Conservation (phyloP, 1,140 invertebrate genomes). For the Caerostris extrusa region DNA sequence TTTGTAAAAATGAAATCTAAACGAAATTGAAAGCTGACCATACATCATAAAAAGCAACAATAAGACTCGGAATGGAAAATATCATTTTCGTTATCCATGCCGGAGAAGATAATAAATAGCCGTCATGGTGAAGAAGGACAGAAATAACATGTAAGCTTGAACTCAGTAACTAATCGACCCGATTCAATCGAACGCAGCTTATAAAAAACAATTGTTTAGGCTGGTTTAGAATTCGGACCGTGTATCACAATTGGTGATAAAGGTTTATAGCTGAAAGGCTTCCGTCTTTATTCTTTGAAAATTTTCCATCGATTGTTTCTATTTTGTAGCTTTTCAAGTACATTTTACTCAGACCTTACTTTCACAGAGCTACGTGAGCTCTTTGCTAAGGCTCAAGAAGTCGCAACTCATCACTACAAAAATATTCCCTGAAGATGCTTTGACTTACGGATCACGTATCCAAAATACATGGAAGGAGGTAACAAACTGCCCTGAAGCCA, state of each 20-base stretch:
- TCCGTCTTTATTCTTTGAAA: constrained; percentile 68
- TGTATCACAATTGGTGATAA: constrained; percentile 77
- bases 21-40: constrained; percentile 43
- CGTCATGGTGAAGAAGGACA: constrained; percentile 58
- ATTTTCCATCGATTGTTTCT: constrained; percentile 75
- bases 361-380: constrained; percentile 69
- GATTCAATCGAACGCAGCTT: constrained; percentile 63
- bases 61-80: constrained; percentile 48
- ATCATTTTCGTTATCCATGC: constrained; percentile 54
- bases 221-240: constrained; percentile 73
- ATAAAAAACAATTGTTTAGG: constrained; percentile 75
- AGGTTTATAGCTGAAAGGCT: constrained; percentile 76
- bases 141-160: constrained; percentile 66
- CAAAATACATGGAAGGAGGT: constrained; percentile 72
- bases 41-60: constrained; percentile 59
- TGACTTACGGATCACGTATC: constrained; percentile 73
- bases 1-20: constrained; percentile 62
- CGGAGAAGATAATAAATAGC: constrained; percentile 67
- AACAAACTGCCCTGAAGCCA: constrained; percentile 62
- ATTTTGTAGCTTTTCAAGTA: constrained; percentile 76
- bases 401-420: constrained; percentile 67
- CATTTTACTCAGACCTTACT: constrained; percentile 75
- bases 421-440: constrained; percentile 74
- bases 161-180: constrained; percentile 73
- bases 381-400: constrained; percentile 48